phyloP scores from a whole-genome alignment of 1,140 invertebrate species.

The Zaprionus kolodkinae region DNA sequence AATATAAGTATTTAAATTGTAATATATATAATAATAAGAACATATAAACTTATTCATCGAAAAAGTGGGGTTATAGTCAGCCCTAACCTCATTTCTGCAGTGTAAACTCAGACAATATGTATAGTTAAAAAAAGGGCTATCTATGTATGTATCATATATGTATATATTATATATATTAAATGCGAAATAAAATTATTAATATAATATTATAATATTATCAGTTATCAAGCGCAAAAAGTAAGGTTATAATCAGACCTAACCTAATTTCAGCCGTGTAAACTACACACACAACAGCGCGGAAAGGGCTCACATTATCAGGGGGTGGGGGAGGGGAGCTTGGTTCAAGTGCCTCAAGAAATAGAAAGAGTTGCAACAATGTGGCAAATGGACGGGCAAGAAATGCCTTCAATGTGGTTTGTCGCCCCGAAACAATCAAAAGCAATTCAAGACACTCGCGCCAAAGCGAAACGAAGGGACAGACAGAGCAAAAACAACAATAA shows the following conservation, averaged over 20 bases:
- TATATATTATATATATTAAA: too few species aligned
- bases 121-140: too few species aligned
- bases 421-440: slow-evolving; percentile 28
- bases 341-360: slow-evolving; percentile 37
- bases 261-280: background rate
- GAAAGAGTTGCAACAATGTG: slow-evolving; percentile 27
- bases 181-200: too few species aligned
- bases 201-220: too few species aligned
- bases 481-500: slow-evolving; percentile 37
- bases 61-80: background rate
- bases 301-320: slow-evolving; percentile 10
- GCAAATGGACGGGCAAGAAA: slow-evolving; percentile 40
- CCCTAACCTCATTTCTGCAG: background rate
- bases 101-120: too few species aligned
- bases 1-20: too few species aligned
- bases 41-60: background rate
- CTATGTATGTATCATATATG: too few species aligned
- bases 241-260: too few species aligned
- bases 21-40: background rate
- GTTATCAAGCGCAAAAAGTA: too few species aligned
- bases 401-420: slow-evolving; percentile 33
- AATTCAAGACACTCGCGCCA: slow-evolving; percentile 18
- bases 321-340: background rate
- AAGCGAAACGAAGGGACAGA: slow-evolving; percentile 38
- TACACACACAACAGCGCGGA: background rate